These are phyloP conservation scores for Chrosomus eos DNA, from an alignment of 2,797 vertebrate species.

Conservation along the genomic window DNA sequence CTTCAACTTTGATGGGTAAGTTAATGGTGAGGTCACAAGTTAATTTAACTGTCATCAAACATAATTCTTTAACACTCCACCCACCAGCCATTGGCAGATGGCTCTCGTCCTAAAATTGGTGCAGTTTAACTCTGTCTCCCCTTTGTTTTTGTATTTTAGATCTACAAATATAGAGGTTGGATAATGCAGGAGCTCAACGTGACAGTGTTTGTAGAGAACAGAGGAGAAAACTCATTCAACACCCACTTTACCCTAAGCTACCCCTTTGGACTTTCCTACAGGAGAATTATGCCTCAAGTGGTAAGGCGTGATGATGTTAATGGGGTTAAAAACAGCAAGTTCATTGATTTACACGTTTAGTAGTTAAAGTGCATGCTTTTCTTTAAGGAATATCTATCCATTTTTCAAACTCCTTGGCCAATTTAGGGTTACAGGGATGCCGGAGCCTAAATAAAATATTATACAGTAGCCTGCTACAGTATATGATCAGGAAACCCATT, in stretches of 20 bases:
- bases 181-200: constrained; percentile 75
- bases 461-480: not conserved
- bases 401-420: not conserved
- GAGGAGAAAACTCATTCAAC: constrained; percentile 83
- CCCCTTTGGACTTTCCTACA: constrained; percentile 80
- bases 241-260: constrained; percentile 73
- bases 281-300: constrained; percentile 60
- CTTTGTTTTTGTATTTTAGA: constrained; percentile 55
- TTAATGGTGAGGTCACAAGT: no score
- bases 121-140: not conserved
- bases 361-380: not conserved
- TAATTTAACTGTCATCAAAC: not conserved
- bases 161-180: constrained; percentile 73
- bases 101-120: not conserved
- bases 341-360: not conserved
- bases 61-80: not conserved
- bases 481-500: not conserved
- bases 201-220: constrained; percentile 77
- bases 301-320: not conserved
- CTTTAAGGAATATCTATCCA: not conserved
- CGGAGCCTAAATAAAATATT: not conserved
- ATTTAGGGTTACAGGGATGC: not conserved
- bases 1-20: constrained; percentile 67
- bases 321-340: not conserved
- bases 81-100: not conserved